phyloP scores from a whole-genome alignment of 1,140 invertebrate species.

The Teleopsis dalmanni region DNA sequence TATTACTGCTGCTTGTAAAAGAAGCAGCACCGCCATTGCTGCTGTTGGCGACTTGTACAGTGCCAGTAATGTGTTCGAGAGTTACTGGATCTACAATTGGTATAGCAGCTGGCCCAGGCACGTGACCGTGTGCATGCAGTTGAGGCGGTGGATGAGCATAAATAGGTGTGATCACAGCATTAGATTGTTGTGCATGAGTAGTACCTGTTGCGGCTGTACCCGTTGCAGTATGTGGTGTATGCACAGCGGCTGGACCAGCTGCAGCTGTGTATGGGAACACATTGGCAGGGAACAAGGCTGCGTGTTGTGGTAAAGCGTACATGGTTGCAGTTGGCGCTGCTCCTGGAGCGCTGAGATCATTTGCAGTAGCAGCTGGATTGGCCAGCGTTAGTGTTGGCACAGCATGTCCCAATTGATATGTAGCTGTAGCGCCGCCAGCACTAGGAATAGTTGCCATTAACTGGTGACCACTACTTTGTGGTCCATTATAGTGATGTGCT shows the following conservation, averaged over 20 bases:
- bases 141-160: slow-evolving; percentile 18
- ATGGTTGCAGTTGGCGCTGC: slow-evolving; percentile 23
- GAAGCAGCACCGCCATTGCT: slow-evolving; percentile 7
- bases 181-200: slow-evolving; percentile 15
- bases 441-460: slow-evolving; percentile 14
- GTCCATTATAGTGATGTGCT: slow-evolving; percentile 16
- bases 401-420: slow-evolving; percentile 36
- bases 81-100: slow-evolving; percentile 13
- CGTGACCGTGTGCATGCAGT: slow-evolving; percentile 2
- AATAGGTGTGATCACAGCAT: slow-evolving; percentile 37
- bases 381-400: slow-evolving; percentile 38
- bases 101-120: slow-evolving; percentile 12
- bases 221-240: slow-evolving; percentile 16
- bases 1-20: slow-evolving; percentile 13
- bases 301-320: slow-evolving; percentile 40
- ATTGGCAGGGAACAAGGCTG: slow-evolving; percentile 38
- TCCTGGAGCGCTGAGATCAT: slow-evolving; percentile 29
- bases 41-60: background rate
- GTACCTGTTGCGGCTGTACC: slow-evolving; percentile 5
- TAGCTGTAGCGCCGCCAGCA: slow-evolving; percentile 24
- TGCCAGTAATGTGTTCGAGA: slow-evolving; percentile 2
- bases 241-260: slow-evolving; percentile 17
- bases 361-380: slow-evolving; percentile 14
- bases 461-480: slow-evolving; percentile 14
- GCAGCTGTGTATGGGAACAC: slow-evolving; percentile 37